Percentiles rank a stretch among this genome's conserved stretches.
Evolutionary conservation across 2,797 vertebrate genomes (phyloP).

Genomic region (Hyperoplus immaculatus): DNA sequence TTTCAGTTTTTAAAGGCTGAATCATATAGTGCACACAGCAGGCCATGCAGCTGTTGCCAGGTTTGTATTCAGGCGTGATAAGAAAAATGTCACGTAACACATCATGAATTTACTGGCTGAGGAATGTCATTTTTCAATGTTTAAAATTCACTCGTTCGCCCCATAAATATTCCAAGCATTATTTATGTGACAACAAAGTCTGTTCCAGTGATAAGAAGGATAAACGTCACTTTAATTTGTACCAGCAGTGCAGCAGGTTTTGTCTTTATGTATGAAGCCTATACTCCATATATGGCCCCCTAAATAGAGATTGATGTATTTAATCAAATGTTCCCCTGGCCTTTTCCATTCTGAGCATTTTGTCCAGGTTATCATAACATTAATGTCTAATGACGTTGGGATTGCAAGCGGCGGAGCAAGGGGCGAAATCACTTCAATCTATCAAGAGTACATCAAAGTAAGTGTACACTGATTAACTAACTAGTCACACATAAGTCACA

Average conservation of each 20-base stretch:
- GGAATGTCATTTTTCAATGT: slow-evolving; percentile 52
- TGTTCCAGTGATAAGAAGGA: slow-evolving; percentile 52
- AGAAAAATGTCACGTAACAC: slow-evolving; percentile 58
- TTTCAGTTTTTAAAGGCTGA: slow-evolving; percentile 73
- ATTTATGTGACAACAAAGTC: slow-evolving; percentile 42
- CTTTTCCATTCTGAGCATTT: slow-evolving; percentile 71
- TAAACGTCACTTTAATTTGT: slow-evolving; percentile 69
- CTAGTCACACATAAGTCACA: slow-evolving; percentile 69
- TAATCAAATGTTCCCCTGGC: slow-evolving; percentile 80
- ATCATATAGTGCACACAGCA: slow-evolving; percentile 63
- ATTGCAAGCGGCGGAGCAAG: slow-evolving; percentile 56
- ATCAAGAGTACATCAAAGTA: slow-evolving; percentile 77
- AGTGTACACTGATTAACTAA: slow-evolving; percentile 68
- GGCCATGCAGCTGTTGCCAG: slow-evolving; percentile 64
- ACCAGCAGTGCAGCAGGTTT: slow-evolving; percentile 53
- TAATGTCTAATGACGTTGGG: slow-evolving; percentile 71
- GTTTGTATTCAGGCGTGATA: slow-evolving; percentile 70
- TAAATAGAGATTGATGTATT: slow-evolving; percentile 82
- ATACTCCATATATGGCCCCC: slow-evolving; percentile 36
- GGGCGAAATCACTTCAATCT: slow-evolving; percentile 64
- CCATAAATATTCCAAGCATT: slow-evolving; percentile 39
- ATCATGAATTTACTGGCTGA: slow-evolving; percentile 39
- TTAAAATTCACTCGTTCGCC: slow-evolving; percentile 36
- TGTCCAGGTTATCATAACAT: slow-evolving; percentile 78
- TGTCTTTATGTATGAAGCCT: slow-evolving; percentile 52